phyloP scores from a whole-genome alignment of 2,888 invertebrate species.

The Zaprionus lineosus region DNA sequence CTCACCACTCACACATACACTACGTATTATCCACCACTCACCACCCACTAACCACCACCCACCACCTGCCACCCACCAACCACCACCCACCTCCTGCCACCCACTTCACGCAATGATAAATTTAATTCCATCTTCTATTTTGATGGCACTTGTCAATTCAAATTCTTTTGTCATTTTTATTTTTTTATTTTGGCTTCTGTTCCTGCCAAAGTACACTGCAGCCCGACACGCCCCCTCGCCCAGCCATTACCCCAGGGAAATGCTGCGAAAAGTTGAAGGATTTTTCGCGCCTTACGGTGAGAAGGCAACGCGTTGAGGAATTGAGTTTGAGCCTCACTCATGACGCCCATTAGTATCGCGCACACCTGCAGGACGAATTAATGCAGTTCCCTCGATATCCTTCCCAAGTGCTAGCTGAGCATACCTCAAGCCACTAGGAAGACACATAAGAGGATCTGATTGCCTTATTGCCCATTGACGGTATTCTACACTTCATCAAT shows the following conservation, averaged over 20 bases:
- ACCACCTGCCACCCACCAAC: no score
- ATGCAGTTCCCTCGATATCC: conserved; percentile 37
- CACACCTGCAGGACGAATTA: conserved; percentile 72
- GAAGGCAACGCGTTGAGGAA: background rate
- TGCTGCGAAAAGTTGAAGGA: conserved; percentile 76
- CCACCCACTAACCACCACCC: no score
- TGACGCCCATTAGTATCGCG: conserved; percentile 49
- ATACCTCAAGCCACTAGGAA: background rate
- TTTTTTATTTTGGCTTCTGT: conserved; percentile 59
- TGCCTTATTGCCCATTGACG: no score
- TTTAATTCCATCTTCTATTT: conserved; percentile 79
- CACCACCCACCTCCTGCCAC: conserved; percentile 46
- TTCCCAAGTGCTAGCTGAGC: no score
- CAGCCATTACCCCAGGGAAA: conserved; percentile 46
- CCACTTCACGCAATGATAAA: conserved; percentile 76
- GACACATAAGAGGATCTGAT: no score
- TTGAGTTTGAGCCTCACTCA: conserved; percentile 34
- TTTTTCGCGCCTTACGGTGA: conserved; percentile 69
- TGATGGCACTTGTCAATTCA: conserved; percentile 79
- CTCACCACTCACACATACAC: no score
- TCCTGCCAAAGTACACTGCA: conserved; percentile 59
- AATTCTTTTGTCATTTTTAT: conserved; percentile 70
- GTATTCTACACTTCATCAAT: no score
- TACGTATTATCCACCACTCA: no score
- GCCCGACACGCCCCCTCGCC: conserved; percentile 40